Conservation (phyloP, 2,888 invertebrate genomes). For the Chironomus tentans region DNA sequence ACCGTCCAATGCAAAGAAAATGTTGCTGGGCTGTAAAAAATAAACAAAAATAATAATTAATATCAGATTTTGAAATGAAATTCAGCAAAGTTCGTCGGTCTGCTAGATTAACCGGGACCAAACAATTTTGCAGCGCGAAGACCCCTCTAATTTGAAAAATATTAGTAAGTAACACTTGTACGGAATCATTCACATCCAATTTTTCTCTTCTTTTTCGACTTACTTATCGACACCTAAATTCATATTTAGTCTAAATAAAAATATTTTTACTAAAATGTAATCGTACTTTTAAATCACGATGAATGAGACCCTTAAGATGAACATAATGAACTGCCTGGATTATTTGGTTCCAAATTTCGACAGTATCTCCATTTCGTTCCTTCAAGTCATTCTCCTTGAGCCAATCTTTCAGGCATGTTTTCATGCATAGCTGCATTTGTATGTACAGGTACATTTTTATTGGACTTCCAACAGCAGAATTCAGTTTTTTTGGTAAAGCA, state of each 20-base stretch:
- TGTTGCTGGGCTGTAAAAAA: slow-evolving; percentile 63
- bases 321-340: slow-evolving; percentile 93
- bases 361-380: slow-evolving; percentile 45
- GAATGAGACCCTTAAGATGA: slow-evolving; percentile 85
- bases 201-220: not conserved
- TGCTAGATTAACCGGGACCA: no score
- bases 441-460: slow-evolving; percentile 73
- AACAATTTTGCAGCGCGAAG: no score
- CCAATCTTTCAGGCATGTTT: slow-evolving; percentile 89
- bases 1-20: slow-evolving; percentile 86
- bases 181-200: no score
- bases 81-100: no score
- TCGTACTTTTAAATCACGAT: slow-evolving; percentile 83
- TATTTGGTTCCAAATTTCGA: slow-evolving; percentile 78
- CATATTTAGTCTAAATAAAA: not conserved
- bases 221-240: no score
- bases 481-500: not conserved
- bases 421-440: slow-evolving; percentile 93
- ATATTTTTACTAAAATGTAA: slow-evolving; percentile 36
- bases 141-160: no score
- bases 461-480: slow-evolving; percentile 25
- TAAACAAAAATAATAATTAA: not conserved
- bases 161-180: no score
- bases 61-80: no score
- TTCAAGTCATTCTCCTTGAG: slow-evolving; percentile 51